These are phyloP conservation scores for Bombus huntii DNA, from an alignment of 1,140 invertebrate genomes.

Conservation along the genomic window DNA sequence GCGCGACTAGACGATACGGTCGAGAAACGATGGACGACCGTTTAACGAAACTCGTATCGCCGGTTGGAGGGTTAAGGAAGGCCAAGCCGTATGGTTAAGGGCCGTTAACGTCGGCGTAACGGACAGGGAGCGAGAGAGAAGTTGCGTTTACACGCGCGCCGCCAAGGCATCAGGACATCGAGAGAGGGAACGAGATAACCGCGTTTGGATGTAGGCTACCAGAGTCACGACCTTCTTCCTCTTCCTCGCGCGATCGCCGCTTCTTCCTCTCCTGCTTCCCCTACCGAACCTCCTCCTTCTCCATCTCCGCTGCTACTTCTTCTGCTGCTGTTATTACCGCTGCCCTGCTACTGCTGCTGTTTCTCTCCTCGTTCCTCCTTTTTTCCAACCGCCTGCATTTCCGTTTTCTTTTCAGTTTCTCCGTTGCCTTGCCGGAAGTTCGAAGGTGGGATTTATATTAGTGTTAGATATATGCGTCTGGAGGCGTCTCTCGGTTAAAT, in stretches of 20 bases:
- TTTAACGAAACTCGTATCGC: conserved; percentile 41
- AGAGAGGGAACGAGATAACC: conserved; percentile 70
- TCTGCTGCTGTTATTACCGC: conserved; percentile 70
- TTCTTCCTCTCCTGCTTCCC: conserved; percentile 30
- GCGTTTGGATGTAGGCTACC: conserved; percentile 80
- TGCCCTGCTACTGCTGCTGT: not conserved
- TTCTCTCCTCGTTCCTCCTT: conserved; percentile 29
- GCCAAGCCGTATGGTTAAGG: conserved; percentile 56
- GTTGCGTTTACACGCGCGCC: conserved; percentile 9
- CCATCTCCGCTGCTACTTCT: conserved; percentile 70
- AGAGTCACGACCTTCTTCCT: conserved; percentile 81
- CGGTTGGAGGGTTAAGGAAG: conserved; percentile 51
- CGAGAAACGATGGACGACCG: conserved; percentile 4
- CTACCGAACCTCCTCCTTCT: conserved; percentile 36
- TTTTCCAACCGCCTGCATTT: conserved; percentile 6
- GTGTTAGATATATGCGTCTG: too few species aligned
- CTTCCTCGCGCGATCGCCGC: conserved; percentile 71
- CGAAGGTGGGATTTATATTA: not conserved
- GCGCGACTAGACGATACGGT: not conserved
- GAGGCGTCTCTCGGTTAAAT: too few species aligned
- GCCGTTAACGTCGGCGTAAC: conserved; percentile 66
- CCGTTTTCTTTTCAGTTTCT: not conserved
- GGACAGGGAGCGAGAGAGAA: conserved; percentile 48
- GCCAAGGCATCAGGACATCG: conserved; percentile 69
- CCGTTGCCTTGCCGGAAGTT: not conserved